A percentile compares a stretch with the other conserved stretches of the same genome.
Evolutionary conservation across 23 tunicate genomes (phyloP).

Genomic region (Trididemnum nubilum): DNA sequence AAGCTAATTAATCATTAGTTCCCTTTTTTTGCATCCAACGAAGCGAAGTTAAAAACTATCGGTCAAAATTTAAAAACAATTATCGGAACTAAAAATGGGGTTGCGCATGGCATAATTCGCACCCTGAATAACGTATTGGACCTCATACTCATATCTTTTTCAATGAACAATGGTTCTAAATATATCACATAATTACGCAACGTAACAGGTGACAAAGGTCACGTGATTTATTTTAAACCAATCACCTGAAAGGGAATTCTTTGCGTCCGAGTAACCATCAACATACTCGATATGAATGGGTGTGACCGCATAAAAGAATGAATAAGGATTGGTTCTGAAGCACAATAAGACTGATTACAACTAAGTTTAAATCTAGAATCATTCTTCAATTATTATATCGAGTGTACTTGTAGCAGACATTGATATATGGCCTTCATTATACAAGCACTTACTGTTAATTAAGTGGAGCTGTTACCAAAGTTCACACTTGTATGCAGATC

Average conservation of each 20-base stretch:
- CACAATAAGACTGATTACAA: not conserved
- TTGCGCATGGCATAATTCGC: no score
- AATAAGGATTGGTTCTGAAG: slow-evolving; percentile 47
- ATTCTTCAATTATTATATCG: not conserved
- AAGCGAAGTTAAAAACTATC: no score
- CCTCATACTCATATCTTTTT: no score
- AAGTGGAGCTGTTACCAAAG: no score
- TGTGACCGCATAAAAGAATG: slow-evolving; percentile 39
- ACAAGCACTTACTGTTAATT: no score
- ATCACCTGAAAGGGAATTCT: slow-evolving; percentile 48
- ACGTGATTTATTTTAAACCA: not conserved
- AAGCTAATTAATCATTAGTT: no score
- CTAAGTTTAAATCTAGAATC: not conserved
- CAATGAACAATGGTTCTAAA: not conserved
- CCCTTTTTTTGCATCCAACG: no score
- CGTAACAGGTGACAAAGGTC: not conserved
- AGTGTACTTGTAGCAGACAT: not conserved
- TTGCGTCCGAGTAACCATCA: slow-evolving; percentile 75
- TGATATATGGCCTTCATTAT: no score
- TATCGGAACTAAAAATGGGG: no score
- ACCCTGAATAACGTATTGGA: no score
- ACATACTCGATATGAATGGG: slow-evolving; percentile 49
- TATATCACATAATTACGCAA: not conserved
- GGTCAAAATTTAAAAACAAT: no score
- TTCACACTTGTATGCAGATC: no score